Percentiles rank a stretch among this genome's conserved stretches.
Evolutionary conservation across 2,797 vertebrate genomes (phyloP).

Genomic region (Cyprinodon diabolis): DNA sequence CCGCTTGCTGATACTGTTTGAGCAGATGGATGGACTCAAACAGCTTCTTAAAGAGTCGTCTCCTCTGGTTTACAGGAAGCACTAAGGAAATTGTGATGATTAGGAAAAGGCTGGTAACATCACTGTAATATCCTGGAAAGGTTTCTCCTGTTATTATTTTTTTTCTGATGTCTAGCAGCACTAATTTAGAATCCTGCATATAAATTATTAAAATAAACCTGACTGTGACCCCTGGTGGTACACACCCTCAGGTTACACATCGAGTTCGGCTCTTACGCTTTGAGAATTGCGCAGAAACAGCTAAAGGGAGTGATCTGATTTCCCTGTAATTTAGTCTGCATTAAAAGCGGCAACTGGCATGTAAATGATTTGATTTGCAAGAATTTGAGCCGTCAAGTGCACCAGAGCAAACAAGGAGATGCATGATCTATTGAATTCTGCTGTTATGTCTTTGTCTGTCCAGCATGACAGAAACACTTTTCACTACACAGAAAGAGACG

Average conservation of each 20-base stretch:
- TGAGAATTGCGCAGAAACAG: background rate
- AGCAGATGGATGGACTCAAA: background rate
- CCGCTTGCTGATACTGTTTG: background rate
- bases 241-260: background rate
- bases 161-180: background rate
- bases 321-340: background rate
- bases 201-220: background rate
- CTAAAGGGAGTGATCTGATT: background rate
- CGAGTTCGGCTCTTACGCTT: background rate
- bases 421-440: background rate
- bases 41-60: background rate
- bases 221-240: background rate
- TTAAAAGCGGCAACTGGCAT: background rate
- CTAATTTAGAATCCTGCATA: background rate
- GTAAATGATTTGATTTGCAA: constrained; percentile 3
- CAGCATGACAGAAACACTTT: background rate
- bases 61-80: background rate
- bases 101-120: background rate
- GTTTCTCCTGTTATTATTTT: background rate
- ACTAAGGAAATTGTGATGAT: background rate
- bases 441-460: background rate
- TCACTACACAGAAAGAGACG: background rate
- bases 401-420: background rate
- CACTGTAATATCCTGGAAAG: background rate
- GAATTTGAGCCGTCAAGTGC: background rate